Evolutionary conservation across 1,140 invertebrate species (phyloP).

Genomic region (Lucilia sericata): DNA sequence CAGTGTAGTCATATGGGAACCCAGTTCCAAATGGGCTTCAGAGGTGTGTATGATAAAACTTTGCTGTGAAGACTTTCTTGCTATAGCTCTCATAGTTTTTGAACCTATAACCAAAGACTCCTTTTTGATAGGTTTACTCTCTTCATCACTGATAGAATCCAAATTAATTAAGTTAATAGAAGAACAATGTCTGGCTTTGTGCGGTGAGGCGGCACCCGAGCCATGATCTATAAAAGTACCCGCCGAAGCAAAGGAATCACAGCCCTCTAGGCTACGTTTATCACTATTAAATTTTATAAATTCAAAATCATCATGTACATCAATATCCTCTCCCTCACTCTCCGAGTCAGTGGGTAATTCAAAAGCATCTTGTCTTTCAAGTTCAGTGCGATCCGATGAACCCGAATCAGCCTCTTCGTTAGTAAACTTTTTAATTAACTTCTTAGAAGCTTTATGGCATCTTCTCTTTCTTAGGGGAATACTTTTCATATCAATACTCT

Average conservation of each 20-base stretch:
- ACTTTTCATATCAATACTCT: constrained; percentile 67
- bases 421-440: constrained; percentile 50
- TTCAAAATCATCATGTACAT: constrained; percentile 70
- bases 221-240: constrained; percentile 70
- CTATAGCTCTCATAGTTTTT: constrained; percentile 57
- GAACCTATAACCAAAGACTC: constrained; percentile 64
- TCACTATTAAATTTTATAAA: constrained; percentile 74
- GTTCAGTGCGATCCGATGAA: constrained; percentile 53
- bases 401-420: constrained; percentile 50
- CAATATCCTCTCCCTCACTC: constrained; percentile 53
- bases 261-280: constrained; percentile 53
- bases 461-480: constrained; percentile 70
- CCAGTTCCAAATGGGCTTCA: constrained; percentile 68
- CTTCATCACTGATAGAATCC: constrained; percentile 52
- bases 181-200: constrained; percentile 52
- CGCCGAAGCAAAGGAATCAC: constrained; percentile 53
- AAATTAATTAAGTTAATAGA: constrained; percentile 64
- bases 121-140: constrained; percentile 50
- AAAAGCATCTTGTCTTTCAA: constrained; percentile 73
- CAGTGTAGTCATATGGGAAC: constrained; percentile 29
- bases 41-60: constrained; percentile 68
- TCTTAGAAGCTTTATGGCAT: constrained; percentile 69
- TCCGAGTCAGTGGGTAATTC: constrained; percentile 68
- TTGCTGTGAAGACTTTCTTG: constrained; percentile 56
- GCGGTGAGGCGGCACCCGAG: constrained; percentile 6